Percentiles rank a stretch among this genome's conserved stretches.
phyloP scores from a whole-genome alignment of 1,140 invertebrate genomes.

The Saccostrea glomerata region DNA sequence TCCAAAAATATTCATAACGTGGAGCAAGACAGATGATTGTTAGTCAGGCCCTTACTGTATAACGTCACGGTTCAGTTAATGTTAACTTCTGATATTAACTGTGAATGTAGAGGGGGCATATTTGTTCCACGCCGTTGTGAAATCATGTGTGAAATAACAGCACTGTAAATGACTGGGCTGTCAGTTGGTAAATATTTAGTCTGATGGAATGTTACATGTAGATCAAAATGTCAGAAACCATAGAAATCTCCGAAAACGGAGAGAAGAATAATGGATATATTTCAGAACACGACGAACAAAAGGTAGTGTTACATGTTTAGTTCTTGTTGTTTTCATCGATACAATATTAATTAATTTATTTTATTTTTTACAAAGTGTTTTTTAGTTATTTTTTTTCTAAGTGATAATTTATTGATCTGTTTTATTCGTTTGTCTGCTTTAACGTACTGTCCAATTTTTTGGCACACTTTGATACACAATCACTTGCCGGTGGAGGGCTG shows the following conservation, averaged over 20 bases:
- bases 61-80: neutral
- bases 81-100: neutral
- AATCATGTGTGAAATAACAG: neutral
- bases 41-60: neutral
- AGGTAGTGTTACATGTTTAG: neutral
- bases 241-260: neutral
- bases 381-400: neutral
- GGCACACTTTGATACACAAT: neutral
- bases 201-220: neutral
- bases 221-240: slow-evolving; percentile 9
- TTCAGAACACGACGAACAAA: neutral
- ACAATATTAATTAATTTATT: neutral
- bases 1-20: no score
- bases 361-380: no score
- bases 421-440: neutral
- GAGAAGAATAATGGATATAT: neutral
- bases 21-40: no score
- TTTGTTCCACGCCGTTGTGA: neutral
- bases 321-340: neutral
- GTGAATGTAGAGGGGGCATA: neutral
- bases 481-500: no score
- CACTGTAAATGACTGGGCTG: neutral
- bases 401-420: neutral
- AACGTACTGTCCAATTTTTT: neutral
- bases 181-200: neutral